These are phyloP conservation scores for Hydrocynus forskahlii DNA, from an alignment of 2,797 vertebrate species.

Conservation along the genomic window DNA sequence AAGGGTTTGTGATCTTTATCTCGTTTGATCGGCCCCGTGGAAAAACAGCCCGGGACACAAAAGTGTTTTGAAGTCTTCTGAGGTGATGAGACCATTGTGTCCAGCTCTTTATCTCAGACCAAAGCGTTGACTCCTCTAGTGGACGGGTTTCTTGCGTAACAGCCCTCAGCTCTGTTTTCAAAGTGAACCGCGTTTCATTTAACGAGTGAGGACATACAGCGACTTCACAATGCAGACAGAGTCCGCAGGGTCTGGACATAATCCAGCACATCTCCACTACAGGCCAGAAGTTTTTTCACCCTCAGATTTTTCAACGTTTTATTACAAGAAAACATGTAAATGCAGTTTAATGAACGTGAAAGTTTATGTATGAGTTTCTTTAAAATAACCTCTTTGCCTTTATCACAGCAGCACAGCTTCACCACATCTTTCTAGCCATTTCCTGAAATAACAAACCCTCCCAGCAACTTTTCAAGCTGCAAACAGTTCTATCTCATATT, in stretches of 20 bases:
- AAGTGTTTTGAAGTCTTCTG: constrained; percentile 26
- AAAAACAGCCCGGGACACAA: constrained; percentile 34
- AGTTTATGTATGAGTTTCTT: too few species aligned
- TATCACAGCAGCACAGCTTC: too few species aligned
- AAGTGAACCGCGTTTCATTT: constrained; percentile 11
- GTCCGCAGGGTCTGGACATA: background rate
- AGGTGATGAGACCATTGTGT: constrained; percentile 39
- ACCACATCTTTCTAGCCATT: too few species aligned
- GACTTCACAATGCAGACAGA: background rate
- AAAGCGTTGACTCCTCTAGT: background rate
- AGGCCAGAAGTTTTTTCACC: background rate
- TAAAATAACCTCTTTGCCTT: too few species aligned
- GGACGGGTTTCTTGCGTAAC: background rate
- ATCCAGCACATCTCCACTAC: background rate
- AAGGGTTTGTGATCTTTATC: constrained; percentile 39
- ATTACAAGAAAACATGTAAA: too few species aligned
- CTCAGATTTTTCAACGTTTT: too few species aligned
- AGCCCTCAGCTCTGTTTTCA: constrained; percentile 20
- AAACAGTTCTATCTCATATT: too few species aligned
- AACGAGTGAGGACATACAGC: background rate
- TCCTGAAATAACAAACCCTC: too few species aligned
- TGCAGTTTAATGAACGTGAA: too few species aligned
- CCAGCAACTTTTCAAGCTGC: too few species aligned
- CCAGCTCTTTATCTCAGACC: constrained; percentile 21
- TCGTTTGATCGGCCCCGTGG: constrained; percentile 35